Percentiles rank a stretch among this genome's conserved stretches.
These are phyloP conservation scores for Callocephalon fimbriatum DNA, from an alignment of 2,113 vertebrate genomes.

Conservation along the genomic window DNA sequence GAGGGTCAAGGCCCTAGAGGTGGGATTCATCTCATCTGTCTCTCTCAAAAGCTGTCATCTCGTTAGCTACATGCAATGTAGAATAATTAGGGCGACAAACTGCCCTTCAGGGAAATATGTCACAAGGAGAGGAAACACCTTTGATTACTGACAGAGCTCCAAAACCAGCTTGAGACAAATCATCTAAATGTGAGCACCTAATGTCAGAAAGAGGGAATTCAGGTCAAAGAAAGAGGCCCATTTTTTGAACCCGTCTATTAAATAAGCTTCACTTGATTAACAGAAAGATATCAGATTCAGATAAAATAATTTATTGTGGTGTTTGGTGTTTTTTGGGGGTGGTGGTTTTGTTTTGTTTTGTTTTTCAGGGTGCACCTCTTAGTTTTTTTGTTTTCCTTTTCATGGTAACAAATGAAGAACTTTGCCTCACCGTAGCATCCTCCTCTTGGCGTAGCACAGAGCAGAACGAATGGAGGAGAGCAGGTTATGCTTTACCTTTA, in stretches of 20 bases:
- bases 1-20: neutral
- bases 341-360: neutral
- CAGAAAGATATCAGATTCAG: neutral
- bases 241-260: neutral
- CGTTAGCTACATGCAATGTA: neutral
- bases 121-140: neutral
- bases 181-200: neutral
- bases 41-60: neutral
- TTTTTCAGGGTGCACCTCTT: neutral
- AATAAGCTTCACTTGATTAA: neutral
- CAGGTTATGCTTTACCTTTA: neutral
- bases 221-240: fast-evolving
- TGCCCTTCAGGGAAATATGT: neutral
- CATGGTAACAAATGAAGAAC: no score
- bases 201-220: neutral
- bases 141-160: neutral
- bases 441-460: neutral
- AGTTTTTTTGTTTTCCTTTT: neutral
- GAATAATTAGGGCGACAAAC: neutral
- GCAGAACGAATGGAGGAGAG: neutral
- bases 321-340: fast-evolving
- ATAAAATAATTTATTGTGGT: neutral
- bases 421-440: neutral
- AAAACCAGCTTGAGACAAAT: neutral
- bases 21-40: neutral